Base-by-base conservation (phyloP, 2,113 vertebrate species). In the Monopterus albus region DNA sequence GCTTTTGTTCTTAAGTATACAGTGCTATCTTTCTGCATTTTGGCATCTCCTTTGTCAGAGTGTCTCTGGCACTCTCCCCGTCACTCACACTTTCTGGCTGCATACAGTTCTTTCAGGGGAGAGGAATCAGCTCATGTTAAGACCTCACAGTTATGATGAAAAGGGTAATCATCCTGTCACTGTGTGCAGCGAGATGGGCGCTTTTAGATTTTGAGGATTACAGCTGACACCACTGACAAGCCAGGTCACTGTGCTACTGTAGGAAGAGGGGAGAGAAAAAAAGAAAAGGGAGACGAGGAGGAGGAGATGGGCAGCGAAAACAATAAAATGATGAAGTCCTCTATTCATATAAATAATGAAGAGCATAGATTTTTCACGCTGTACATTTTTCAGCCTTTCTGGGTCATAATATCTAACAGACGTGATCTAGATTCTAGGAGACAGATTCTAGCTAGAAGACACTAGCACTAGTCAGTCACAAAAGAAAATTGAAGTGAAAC, bases 141-240 rank as follows among this genome's bases (percentile, higher is more conserved):
- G 82, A 85, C 78, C 87, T 85, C 65, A 70, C 82, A 78, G 80
- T 72, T 84, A 59, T 82, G 86, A 91, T 88, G 87, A 87, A 86
- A 89, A 87, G 86, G 78, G 82, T 81, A 84, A 91, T 89, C 87
- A 89, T 85, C 65, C 74, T 82, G 84, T 89, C 89, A 89, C 75
- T 46, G 84, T 67, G 71, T 52, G 73, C 50, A 66, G 64, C 70
- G 65, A 45, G 73, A 70, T 2, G 69, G 77, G 84, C 52, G 58
- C 80, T 78, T 83, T 87, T 18, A 75, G 79, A 82, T 65, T 82
- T 62, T n/a, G 60, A 80, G 85, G 82, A 73, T 62, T 79, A 60
- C 69, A 78, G 79, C 75, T 79, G 73, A 85, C 79, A 72, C 70
- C 26, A 7, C 57, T 66, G 85, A 81, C 85, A 85, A 78, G 82